phyloP scores from a whole-genome alignment of 2,888 invertebrate genomes.

The Pristionchus exspectatus region DNA sequence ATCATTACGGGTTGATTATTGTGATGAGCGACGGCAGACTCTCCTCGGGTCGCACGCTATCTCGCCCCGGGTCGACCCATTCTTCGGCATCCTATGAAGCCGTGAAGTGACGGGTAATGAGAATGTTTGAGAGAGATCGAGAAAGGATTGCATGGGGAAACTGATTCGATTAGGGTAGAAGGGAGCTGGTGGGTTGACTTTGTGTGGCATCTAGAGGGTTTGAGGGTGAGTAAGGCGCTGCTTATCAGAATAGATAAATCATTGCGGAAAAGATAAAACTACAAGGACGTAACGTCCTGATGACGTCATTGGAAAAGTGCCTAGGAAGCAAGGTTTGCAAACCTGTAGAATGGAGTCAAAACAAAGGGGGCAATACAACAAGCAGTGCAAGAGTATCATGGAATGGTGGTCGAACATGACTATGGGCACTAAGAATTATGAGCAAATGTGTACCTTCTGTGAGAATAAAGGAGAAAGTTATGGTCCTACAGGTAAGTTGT shows the following conservation, averaged over 20 bases:
- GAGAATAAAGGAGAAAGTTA: too few relatives aligned
- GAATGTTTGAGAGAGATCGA: background rate
- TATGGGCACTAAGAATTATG: too few relatives aligned
- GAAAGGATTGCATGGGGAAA: background rate
- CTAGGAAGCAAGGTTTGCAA: background rate
- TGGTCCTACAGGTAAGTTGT: too few relatives aligned
- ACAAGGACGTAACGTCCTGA: background rate
- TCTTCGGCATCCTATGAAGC: conserved; percentile 8
- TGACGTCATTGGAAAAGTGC: conserved; percentile 27
- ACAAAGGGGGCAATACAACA: background rate
- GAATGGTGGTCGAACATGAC: too few relatives aligned
- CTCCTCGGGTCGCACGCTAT: background rate
- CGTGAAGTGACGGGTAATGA: background rate
- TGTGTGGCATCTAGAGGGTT: background rate
- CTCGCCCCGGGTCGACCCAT: background rate
- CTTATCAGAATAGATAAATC: background rate
- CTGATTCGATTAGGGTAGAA: background rate
- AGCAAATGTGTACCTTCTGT: too few relatives aligned
- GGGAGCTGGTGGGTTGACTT: background rate
- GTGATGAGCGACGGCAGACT: background rate
- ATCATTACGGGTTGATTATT: background rate
- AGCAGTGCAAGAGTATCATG: background rate
- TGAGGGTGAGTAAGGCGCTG: background rate
- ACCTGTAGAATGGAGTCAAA: background rate
- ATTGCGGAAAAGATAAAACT: background rate